These are phyloP conservation scores for Ochlodes sylvanus DNA, from an alignment of 2,888 invertebrate species.

Conservation along the genomic window DNA sequence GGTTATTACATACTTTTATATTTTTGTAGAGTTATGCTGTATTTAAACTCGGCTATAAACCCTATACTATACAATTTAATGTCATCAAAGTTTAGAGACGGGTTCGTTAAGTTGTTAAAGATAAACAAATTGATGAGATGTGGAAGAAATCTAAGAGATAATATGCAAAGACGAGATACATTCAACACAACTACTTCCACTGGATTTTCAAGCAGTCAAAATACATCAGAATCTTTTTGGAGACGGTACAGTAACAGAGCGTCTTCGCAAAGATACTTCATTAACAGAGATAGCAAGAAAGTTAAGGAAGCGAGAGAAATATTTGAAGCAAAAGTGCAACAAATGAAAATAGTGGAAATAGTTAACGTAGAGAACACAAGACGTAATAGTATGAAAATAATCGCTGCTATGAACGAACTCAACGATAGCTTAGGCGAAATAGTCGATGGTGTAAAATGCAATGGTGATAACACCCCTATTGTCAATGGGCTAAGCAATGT, in stretches of 20 bases:
- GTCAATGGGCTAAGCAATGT: conserved; percentile 51
- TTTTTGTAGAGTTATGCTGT: conserved; percentile 94
- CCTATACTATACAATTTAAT: conserved; percentile 96
- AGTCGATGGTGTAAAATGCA: conserved; percentile 43
- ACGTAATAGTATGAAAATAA: conserved; percentile 79
- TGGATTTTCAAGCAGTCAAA: conserved; percentile 84
- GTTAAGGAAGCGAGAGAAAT: conserved; percentile 57
- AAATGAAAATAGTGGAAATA: conserved; percentile 75
- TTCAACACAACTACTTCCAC: conserved; percentile 87
- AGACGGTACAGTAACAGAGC: conserved; percentile 85
- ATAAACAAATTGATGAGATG: conserved; percentile 77
- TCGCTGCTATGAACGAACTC: conserved; percentile 71
- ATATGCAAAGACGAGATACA: conserved; percentile 87
- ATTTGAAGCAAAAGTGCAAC: conserved; percentile 58
- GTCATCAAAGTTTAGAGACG: conserved; percentile 95
- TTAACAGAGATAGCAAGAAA: conserved; percentile 71
- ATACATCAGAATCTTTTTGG: conserved; percentile 86
- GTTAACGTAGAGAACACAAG: conserved; percentile 76
- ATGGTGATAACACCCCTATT: conserved; percentile 39
- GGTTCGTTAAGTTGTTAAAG: conserved; percentile 88
- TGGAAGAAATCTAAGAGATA: conserved; percentile 73
- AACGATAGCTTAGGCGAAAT: conserved; percentile 53
- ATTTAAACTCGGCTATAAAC: conserved; percentile 96
- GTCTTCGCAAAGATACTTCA: conserved; percentile 69
- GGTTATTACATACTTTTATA: conserved; percentile 93